Evolutionary conservation across 2,797 vertebrate species (phyloP).

Genomic region (Spinibarbus caldwelli): DNA sequence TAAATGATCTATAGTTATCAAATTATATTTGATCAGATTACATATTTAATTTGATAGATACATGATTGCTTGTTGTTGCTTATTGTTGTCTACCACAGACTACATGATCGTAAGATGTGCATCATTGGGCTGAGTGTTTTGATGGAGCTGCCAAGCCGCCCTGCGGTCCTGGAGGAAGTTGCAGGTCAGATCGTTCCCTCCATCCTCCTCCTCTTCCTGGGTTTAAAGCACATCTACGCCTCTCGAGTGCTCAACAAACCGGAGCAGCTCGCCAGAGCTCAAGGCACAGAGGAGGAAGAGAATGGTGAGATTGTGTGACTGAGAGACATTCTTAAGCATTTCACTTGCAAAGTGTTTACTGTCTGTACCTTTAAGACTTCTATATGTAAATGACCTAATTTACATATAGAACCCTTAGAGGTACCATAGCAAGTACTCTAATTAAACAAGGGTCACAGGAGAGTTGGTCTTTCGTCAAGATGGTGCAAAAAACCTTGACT

Average conservation of each 20-base stretch:
- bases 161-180: conserved; percentile 85
- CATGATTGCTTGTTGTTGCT: neutral
- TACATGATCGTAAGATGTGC: conserved; percentile 97
- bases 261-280: conserved; percentile 73
- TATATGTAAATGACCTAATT: neutral
- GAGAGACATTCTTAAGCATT: neutral
- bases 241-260: conserved; percentile 85
- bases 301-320: conserved; percentile 79
- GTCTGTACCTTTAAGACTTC: neutral
- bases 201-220: conserved; percentile 92
- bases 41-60: neutral
- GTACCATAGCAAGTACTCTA: neutral
- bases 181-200: conserved; percentile 91
- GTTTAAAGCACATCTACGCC: conserved; percentile 91
- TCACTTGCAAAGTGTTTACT: neutral
- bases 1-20: neutral
- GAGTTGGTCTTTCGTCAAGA: neutral
- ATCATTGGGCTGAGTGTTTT: conserved; percentile 95
- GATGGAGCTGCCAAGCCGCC: conserved; percentile 89
- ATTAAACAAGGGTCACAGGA: neutral
- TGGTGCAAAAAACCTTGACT: neutral
- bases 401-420: conserved; percentile 3
- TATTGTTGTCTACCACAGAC: conserved; percentile 70
- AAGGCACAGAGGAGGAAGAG: conserved; percentile 86
- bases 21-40: neutral